phyloP scores from a whole-genome alignment of 2,888 invertebrate species.

The Cremastobaeus sp. region DNA sequence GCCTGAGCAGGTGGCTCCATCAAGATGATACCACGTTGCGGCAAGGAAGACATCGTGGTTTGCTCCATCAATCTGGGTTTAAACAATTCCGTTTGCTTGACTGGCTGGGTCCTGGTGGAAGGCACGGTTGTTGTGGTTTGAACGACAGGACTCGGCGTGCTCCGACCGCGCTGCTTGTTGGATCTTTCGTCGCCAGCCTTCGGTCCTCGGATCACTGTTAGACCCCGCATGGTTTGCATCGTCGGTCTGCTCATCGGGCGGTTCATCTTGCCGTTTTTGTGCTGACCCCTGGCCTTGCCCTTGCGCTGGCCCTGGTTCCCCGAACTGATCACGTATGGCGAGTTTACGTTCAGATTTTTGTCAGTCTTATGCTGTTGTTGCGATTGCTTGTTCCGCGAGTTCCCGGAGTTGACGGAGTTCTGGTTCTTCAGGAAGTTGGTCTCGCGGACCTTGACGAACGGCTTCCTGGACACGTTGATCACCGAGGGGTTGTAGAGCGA shows the following conservation, averaged over 20 bases:
- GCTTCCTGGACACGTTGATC: constrained; percentile 67
- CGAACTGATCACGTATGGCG: constrained; percentile 68
- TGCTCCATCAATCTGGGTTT: constrained; percentile 66
- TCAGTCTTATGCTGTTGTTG: constrained; percentile 79
- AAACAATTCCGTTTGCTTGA: constrained; percentile 25
- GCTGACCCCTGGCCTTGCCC: constrained; percentile 71
- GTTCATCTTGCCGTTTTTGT: constrained; percentile 73
- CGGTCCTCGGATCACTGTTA: constrained; percentile 73
- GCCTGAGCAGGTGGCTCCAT: constrained; percentile 76
- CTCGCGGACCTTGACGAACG: constrained; percentile 71
- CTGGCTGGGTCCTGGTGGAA: constrained; percentile 54
- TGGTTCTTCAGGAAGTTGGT: constrained; percentile 69
- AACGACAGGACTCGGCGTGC: constrained; percentile 66
- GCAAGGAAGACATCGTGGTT: constrained; percentile 70
- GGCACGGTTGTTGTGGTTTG: constrained; percentile 61
- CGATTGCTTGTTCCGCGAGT: constrained; percentile 74
- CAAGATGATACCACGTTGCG: constrained; percentile 75
- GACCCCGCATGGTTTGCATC: constrained; percentile 80
- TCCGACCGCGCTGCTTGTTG: constrained; percentile 68
- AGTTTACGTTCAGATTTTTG: constrained; percentile 77
- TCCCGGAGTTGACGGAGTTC: constrained; percentile 64
- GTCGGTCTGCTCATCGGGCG: constrained; percentile 77
- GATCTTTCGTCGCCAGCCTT: constrained; percentile 66
- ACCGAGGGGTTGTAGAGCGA: constrained; percentile 71
- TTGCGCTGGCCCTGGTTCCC: constrained; percentile 69